A percentile compares a stretch with the other conserved stretches of the same genome.
These are phyloP conservation scores for Clinocottus analis DNA, from an alignment of 2,113 vertebrate genomes.

Conservation along the genomic window DNA sequence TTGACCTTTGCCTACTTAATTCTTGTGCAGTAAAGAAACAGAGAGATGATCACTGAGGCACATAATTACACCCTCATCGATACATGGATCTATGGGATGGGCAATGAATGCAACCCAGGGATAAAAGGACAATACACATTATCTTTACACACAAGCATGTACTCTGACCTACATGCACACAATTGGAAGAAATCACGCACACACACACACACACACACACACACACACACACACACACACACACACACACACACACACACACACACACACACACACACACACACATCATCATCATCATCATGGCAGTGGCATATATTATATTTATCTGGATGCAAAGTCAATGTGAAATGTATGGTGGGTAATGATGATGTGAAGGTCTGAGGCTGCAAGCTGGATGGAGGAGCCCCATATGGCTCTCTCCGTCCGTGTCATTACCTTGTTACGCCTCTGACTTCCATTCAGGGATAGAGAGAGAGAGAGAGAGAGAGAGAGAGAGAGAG, in stretches of 20 bases:
- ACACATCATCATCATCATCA: slow-evolving; percentile 39
- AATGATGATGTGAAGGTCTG: slow-evolving; percentile 94
- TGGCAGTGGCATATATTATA: slow-evolving; percentile 57
- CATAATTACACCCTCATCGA: slow-evolving; percentile 86
- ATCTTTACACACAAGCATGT: slow-evolving; percentile 35
- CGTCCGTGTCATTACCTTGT: slow-evolving; percentile 99
- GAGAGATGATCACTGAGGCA: slow-evolving; percentile 85
- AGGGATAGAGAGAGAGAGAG: slow-evolving; percentile 89
- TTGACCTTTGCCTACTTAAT: slow-evolving; percentile 87
- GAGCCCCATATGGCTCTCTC: slow-evolving; percentile 99
- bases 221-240: slow-evolving; percentile 48
- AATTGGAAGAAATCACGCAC: slow-evolving; percentile 57
- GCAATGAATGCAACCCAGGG: slow-evolving; percentile 74
- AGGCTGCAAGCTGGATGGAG: slow-evolving; percentile 90
- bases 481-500: slow-evolving; percentile 60
- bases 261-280: slow-evolving; percentile 23
- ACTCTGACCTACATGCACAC: slow-evolving; percentile 38
- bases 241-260: slow-evolving; percentile 39
- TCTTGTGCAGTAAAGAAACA: slow-evolving; percentile 83
- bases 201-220: background rate
- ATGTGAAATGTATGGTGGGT: slow-evolving; percentile 84
- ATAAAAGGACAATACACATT: slow-evolving; percentile 77
- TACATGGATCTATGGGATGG: slow-evolving; percentile 82
- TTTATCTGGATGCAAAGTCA: slow-evolving; percentile 78
- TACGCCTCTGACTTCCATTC: slow-evolving; percentile 98